These are phyloP conservation scores for Epinotia brunnichana DNA, from an alignment of 2,888 invertebrate species.

Conservation along the genomic window DNA sequence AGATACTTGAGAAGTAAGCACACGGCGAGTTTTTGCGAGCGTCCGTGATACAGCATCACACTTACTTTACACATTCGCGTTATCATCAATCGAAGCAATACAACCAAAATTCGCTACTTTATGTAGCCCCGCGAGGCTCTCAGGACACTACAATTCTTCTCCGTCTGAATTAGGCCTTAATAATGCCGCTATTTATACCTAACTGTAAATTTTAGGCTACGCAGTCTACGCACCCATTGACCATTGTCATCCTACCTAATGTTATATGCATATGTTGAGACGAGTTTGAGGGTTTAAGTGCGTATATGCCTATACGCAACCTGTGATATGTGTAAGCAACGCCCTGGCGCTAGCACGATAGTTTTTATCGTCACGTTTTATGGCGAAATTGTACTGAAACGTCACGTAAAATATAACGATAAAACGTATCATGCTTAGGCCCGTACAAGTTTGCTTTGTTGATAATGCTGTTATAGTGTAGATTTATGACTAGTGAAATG, in stretches of 20 bases:
- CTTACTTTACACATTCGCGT: background rate
- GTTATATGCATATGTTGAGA: constrained; percentile 46
- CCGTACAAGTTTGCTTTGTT: constrained; percentile 49
- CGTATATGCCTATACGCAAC: constrained; percentile 57
- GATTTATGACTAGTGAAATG: constrained; percentile 2
- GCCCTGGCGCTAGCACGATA: no score
- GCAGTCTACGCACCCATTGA: constrained; percentile 53
- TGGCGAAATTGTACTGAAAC: no score
- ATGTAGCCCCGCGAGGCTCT: background rate
- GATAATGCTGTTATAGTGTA: constrained; percentile 36
- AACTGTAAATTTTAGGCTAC: constrained; percentile 51
- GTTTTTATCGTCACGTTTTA: no score
- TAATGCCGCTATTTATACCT: constrained; percentile 51
- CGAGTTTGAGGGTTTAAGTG: constrained; percentile 20
- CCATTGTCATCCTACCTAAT: constrained; percentile 58
- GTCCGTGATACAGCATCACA: background rate
- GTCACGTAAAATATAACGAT: no score
- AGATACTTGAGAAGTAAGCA: background rate
- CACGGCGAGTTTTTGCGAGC: background rate
- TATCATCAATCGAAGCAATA: no score
- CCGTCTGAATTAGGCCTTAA: constrained; percentile 15
- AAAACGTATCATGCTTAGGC: no score
- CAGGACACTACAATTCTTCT: constrained; percentile 2
- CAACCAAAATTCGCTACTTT: background rate
- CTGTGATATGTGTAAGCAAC: constrained; percentile 71